phyloP scores from a whole-genome alignment of 2,797 vertebrate genomes.

The Aulostomus chinensis region DNA sequence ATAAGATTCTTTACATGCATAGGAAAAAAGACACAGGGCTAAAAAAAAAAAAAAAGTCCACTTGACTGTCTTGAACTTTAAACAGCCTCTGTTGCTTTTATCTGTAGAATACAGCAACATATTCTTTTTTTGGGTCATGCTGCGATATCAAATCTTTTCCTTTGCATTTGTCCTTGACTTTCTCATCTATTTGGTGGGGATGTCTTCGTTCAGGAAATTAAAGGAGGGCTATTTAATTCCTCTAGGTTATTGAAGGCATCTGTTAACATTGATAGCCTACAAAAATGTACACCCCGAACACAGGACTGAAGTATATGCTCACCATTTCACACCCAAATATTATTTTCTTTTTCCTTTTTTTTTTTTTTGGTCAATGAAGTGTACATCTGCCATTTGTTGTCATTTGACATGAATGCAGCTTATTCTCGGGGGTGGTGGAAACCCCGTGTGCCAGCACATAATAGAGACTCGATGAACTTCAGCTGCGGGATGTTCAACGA shows the following conservation, averaged over 20 bases:
- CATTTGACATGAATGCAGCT: conserved; percentile 51
- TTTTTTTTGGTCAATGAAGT: no score
- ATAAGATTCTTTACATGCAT: no score
- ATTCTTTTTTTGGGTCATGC: no score
- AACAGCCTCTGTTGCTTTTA: neutral
- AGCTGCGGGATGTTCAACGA: neutral
- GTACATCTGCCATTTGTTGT: neutral
- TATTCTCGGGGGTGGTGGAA: conserved; percentile 1
- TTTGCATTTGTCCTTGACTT: neutral
- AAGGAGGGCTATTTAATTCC: neutral
- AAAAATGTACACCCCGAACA: neutral
- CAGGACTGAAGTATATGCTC: neutral
- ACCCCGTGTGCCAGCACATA: neutral
- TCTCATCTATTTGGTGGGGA: neutral
- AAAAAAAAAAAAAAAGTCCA: no score
- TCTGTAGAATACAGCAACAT: no score
- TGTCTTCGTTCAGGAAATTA: conserved; percentile 1
- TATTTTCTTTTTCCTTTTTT: neutral
- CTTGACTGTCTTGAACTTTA: no score
- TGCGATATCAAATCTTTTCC: no score
- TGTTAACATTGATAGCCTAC: neutral
- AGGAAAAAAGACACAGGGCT: no score
- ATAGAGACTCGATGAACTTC: neutral
- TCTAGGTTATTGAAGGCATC: neutral
- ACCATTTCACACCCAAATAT: neutral